Conservation (phyloP, 2,797 vertebrate species). For the Limosa lapponica region DNA sequence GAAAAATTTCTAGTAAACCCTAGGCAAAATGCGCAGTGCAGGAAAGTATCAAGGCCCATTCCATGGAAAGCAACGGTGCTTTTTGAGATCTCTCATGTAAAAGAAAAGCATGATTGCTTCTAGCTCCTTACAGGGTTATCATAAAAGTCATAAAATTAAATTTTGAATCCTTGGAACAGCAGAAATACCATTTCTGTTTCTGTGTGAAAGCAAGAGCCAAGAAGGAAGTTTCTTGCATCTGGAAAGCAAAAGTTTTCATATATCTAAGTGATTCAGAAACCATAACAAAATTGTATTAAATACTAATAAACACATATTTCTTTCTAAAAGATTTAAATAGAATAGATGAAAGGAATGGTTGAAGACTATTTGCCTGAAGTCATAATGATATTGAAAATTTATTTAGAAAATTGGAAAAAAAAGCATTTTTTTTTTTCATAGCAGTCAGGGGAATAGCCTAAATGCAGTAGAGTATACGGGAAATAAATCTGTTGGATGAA, state of each 20-base stretch:
- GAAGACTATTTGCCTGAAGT: not conserved
- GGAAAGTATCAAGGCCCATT: not conserved
- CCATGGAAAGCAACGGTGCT: not conserved
- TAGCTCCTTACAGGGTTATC: not conserved
- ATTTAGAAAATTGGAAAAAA: not conserved
- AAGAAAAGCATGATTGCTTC: not conserved
- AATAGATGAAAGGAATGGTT: not conserved
- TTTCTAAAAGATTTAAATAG: not conserved
- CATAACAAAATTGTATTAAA: not conserved
- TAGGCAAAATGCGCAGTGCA: fast-evolving
- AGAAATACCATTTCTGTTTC: not conserved
- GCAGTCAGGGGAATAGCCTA: not conserved
- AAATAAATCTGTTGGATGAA: not conserved
- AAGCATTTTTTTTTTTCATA: not conserved
- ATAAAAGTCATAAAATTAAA: not conserved
- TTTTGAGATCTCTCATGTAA: not conserved
- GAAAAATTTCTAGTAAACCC: not conserved
- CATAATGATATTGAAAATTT: not conserved
- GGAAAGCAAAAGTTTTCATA: not conserved
- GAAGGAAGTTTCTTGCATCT: not conserved
- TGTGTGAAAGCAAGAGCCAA: not conserved
- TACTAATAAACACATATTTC: not conserved
- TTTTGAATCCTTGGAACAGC: not conserved
- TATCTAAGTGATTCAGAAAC: not conserved
- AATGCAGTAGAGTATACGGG: not conserved